Evolutionary conservation across 2,888 invertebrate species (phyloP), one percentile per base, ranked within the genome.

Genomic region (Cantharis nigra): DNA sequence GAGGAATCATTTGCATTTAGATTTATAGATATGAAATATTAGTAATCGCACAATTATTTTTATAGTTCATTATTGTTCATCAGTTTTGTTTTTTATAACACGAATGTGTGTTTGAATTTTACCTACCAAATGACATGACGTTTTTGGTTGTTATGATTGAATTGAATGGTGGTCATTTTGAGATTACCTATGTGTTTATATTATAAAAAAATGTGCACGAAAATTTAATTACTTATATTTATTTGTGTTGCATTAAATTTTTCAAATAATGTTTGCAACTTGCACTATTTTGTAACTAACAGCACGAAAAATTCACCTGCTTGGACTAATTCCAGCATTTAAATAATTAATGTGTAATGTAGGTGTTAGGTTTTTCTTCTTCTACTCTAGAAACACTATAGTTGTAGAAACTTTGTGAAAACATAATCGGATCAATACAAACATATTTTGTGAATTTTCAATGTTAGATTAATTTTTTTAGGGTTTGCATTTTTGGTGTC

Each of bases 1-100:
- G 63, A 71, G 80, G 81, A 81, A 76, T 83, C 84, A 84, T 84
- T 85, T 82, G 83, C 85, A 85, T 84, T 80, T 84, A 84, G 82
- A 71, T 73, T 18, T 69, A 69, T 76, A 76, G 72, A 72, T 62
- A 71, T 71, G 28, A 71, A 13, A 26, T 20, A 72, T 72, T 78
- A 78, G 78, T 75, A 75, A 72, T 28, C 72, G 75, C 78, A 78
- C 78, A 72, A n/a, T 49, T 49, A 49, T 49, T 49, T n/a, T 49
- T 62, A 26, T 78, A 78, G 78, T 28, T 70, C 75, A 75, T 75
- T 71, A 28, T 77, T 71, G 20, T 77, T 77, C 77, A 74, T 77
- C 33, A 70, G 65, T 71, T 71, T 67, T 75, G 70, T 63, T 76
- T 77, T 67, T 71, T 74, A 23, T 67, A 71, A 28, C 65, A 71